These are phyloP conservation scores for Drosophila insularis DNA, from an alignment of 1,140 invertebrate genomes.

Conservation along the genomic window DNA sequence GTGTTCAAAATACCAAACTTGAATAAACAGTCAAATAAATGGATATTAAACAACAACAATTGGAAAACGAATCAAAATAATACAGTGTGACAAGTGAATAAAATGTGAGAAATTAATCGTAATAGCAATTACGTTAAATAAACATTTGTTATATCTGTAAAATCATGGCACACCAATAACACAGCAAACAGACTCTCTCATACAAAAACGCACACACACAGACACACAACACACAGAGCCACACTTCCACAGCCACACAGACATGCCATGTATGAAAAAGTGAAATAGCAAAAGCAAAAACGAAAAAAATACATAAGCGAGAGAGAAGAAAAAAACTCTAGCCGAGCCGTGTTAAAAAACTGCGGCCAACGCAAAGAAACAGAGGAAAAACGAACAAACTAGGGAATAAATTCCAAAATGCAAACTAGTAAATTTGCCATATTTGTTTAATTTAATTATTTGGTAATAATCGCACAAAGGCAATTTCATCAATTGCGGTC, in stretches of 20 bases:
- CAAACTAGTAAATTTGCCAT: background rate
- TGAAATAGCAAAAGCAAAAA: constrained; percentile 57
- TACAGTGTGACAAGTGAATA: background rate
- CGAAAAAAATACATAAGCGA: constrained; percentile 16
- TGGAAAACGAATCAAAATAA: constrained; percentile 1
- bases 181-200: constrained; percentile 17
- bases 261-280: constrained; percentile 62
- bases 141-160: background rate
- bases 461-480: constrained; percentile 1
- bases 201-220: constrained; percentile 9
- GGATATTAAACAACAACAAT: constrained; percentile 6
- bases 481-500: constrained; percentile 4
- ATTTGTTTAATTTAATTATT: background rate
- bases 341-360: constrained; percentile 20
- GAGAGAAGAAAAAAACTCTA: constrained; percentile 30
- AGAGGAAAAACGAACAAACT: background rate
- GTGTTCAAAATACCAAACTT: background rate
- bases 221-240: constrained; percentile 18
- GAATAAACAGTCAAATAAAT: background rate
- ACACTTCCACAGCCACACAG: constrained; percentile 36
- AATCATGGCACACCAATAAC: constrained; percentile 14
- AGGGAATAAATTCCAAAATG: background rate
- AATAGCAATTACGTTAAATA: background rate
- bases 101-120: background rate
- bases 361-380: constrained; percentile 7